Conservation (phyloP, 2,797 vertebrate species). For the Chelmon rostratus region DNA sequence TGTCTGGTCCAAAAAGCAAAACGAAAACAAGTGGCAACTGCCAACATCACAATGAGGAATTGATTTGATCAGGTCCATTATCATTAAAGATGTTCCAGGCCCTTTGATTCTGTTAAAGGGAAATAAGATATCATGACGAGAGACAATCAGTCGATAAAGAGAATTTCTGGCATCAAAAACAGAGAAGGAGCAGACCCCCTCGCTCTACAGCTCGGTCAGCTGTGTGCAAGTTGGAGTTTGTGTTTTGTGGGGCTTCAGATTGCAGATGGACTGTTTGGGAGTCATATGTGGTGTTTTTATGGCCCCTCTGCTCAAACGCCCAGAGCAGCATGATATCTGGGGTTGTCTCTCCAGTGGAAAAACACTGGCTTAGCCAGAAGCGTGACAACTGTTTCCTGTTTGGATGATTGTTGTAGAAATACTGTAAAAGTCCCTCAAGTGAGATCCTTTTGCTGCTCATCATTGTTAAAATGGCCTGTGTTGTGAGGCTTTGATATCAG, state of each 20-base stretch:
- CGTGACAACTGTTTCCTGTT: slow-evolving; percentile 75
- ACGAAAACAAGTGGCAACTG: neutral
- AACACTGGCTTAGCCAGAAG: slow-evolving; percentile 65
- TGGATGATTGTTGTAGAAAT: slow-evolving; percentile 59
- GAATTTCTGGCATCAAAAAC: neutral
- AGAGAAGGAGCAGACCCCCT: neutral
- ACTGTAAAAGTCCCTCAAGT: slow-evolving; percentile 36
- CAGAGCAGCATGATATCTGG: slow-evolving; percentile 53
- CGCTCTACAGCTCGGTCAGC: neutral
- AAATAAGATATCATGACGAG: neutral
- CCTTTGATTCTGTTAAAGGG: neutral
- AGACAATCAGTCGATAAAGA: neutral
- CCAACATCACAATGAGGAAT: neutral
- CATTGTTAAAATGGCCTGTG: slow-evolving; percentile 12
- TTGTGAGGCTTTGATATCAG: slow-evolving; percentile 11
- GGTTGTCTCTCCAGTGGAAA: slow-evolving; percentile 67
- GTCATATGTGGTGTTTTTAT: slow-evolving; percentile 52
- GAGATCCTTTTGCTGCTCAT: slow-evolving; percentile 33
- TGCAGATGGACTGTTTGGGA: slow-evolving; percentile 42
- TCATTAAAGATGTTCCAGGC: neutral
- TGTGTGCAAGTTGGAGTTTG: slow-evolving; percentile 13
- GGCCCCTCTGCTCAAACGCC: slow-evolving; percentile 43
- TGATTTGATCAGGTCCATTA: neutral
- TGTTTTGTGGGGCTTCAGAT: slow-evolving; percentile 19
- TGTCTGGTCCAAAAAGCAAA: neutral